These are phyloP conservation scores for Tuberolachnus salignus DNA, from an alignment of 2,888 invertebrate species.

Conservation along the genomic window DNA sequence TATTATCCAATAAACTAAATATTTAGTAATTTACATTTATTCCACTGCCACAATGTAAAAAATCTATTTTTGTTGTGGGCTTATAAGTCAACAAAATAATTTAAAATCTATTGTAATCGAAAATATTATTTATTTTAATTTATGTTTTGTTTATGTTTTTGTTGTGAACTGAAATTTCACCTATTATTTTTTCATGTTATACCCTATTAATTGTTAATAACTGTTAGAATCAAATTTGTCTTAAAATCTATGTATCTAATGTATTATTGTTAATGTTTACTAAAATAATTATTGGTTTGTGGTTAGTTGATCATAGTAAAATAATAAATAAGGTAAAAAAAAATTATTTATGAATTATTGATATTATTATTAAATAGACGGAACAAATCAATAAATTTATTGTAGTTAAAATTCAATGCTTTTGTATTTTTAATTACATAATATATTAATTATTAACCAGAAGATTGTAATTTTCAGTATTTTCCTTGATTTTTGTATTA, in stretches of 20 bases:
- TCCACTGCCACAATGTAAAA: constrained; percentile 1
- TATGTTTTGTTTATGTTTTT: constrained; percentile 12
- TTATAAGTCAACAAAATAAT: neutral
- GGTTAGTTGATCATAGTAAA: constrained; percentile 2
- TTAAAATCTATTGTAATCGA: neutral
- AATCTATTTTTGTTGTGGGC: neutral
- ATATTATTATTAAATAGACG: constrained; percentile 23
- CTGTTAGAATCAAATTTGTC: constrained; percentile 14
- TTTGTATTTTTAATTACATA: neutral
- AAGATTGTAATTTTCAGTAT: too few species aligned
- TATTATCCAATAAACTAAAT: neutral
- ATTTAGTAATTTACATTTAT: neutral
- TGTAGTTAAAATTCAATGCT: neutral
- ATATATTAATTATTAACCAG: too few species aligned
- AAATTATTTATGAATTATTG: neutral
- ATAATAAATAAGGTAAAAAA: neutral
- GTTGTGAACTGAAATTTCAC: neutral
- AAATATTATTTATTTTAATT: neutral
- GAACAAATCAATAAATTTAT: constrained; percentile 10
- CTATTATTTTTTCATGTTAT: constrained; percentile 8
- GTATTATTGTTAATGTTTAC: constrained; percentile 9
- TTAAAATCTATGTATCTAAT: constrained; percentile 1
- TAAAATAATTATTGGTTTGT: constrained; percentile 31
- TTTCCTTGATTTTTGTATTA: too few species aligned
- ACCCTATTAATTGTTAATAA: neutral